These are phyloP conservation scores for Yoshiicerus persimilis DNA, from an alignment of 1,140 invertebrate genomes.

Conservation along the genomic window DNA sequence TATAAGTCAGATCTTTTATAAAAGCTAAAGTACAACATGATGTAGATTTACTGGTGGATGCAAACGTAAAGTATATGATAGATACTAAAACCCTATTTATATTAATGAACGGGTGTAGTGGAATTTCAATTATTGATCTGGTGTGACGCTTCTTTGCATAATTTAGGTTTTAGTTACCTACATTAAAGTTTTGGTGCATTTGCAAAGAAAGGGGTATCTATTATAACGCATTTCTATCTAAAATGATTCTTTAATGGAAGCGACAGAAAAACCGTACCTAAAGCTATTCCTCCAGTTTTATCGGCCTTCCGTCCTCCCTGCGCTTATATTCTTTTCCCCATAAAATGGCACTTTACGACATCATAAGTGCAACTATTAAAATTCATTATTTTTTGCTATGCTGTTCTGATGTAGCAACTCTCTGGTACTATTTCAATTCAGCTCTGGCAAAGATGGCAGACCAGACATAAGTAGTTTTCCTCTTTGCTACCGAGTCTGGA, in stretches of 20 bases:
- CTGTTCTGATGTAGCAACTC: too few species aligned
- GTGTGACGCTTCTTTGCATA: too few species aligned
- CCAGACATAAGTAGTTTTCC: neutral
- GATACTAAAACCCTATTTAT: too few species aligned
- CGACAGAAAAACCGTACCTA: neutral
- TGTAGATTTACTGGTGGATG: too few species aligned
- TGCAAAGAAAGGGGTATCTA: neutral
- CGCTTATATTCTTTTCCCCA: neutral
- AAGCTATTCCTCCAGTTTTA: neutral
- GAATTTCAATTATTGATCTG: too few species aligned
- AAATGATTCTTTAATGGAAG: neutral
- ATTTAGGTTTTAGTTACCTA: too few species aligned
- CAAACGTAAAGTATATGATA: too few species aligned
- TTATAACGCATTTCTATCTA: neutral
- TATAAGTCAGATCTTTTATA: too few species aligned
- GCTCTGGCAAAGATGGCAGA: neutral
- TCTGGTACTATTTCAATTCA: neutral
- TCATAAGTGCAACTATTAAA: conserved; percentile 18
- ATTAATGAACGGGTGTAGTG: too few species aligned
- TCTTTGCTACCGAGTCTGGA: neutral
- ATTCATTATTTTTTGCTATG: conserved; percentile 6
- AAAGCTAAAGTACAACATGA: too few species aligned
- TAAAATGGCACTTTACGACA: conserved; percentile 1
- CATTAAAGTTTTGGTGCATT: too few species aligned
- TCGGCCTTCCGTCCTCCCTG: neutral